Percentiles rank a stretch among this genome's conserved stretches.
Evolutionary conservation across 2,113 vertebrate species (phyloP).

Genomic region (Passer montanus): DNA sequence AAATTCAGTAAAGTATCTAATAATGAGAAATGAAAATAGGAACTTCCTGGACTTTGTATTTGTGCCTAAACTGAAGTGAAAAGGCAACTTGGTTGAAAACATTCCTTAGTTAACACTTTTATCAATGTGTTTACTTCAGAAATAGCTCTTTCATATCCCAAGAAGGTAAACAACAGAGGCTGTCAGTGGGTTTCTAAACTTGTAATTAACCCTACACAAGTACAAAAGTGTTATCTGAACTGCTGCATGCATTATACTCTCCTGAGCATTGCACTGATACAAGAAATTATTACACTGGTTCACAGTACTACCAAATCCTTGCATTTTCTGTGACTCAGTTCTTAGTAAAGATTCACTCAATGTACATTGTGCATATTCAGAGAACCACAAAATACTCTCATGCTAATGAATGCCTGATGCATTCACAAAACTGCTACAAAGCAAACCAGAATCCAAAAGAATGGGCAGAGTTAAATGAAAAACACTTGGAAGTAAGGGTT

Average conservation of each 20-base stretch:
- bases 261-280: not conserved
- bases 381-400: not conserved
- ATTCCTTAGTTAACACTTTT: not conserved
- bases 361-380: not conserved
- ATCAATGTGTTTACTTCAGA: not conserved
- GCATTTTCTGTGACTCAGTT: not conserved
- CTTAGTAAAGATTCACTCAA: not conserved
- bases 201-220: not conserved
- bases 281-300: not conserved
- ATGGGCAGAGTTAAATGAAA: not conserved
- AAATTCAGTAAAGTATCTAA: not conserved
- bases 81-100: not conserved
- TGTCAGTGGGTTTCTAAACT: not conserved
- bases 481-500: not conserved
- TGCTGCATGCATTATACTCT: not conserved
- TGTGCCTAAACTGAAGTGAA: not conserved
- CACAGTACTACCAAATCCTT: not conserved
- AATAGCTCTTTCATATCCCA: not conserved
- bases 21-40: not conserved
- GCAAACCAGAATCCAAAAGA: not conserved
- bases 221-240: not conserved
- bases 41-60: not conserved
- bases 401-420: not conserved
- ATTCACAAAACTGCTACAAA: not conserved
- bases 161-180: not conserved